A percentile compares a stretch with the other conserved stretches of the same genome.
phyloP scores from a whole-genome alignment of 1,140 invertebrate genomes.

The Procambarus virginalis region DNA sequence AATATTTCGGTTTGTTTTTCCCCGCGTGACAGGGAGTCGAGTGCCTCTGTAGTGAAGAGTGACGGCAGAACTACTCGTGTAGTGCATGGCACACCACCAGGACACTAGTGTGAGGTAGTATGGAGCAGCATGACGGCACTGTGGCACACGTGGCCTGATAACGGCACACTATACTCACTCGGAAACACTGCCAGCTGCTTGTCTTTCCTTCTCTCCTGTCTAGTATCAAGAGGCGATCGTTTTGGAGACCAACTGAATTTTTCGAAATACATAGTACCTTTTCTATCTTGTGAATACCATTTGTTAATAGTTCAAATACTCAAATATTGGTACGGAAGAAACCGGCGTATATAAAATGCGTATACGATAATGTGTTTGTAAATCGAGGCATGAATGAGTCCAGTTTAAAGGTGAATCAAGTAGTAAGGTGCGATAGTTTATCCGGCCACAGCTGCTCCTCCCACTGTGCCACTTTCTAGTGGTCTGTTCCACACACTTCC shows the following conservation, averaged over 20 bases:
- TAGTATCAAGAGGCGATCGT: slow-evolving; percentile 18
- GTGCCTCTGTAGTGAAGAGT: no score
- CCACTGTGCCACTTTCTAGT: slow-evolving; percentile 14
- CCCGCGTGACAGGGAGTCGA: neutral
- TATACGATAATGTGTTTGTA: no score
- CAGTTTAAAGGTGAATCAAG: no score
- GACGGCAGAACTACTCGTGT: no score
- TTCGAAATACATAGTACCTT: slow-evolving; percentile 47
- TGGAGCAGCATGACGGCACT: neutral
- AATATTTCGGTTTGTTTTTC: slow-evolving; percentile 49
- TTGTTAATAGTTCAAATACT: no score
- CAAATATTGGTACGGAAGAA: no score
- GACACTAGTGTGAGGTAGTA: neutral
- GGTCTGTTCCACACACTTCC: slow-evolving; percentile 24
- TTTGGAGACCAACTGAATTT: slow-evolving; percentile 3
- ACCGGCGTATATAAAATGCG: no score
- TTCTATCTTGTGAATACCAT: slow-evolving; percentile 7
- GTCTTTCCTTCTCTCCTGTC: slow-evolving; percentile 12
- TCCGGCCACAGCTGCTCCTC: neutral
- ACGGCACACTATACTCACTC: neutral
- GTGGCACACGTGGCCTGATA: neutral
- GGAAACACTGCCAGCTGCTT: slow-evolving; percentile 32
- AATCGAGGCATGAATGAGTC: neutral
- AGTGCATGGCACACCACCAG: no score
- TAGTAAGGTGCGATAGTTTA: no score